These are phyloP conservation scores for Dasyornis broadbenti DNA, from an alignment of 2,113 vertebrate genomes.

Conservation along the genomic window DNA sequence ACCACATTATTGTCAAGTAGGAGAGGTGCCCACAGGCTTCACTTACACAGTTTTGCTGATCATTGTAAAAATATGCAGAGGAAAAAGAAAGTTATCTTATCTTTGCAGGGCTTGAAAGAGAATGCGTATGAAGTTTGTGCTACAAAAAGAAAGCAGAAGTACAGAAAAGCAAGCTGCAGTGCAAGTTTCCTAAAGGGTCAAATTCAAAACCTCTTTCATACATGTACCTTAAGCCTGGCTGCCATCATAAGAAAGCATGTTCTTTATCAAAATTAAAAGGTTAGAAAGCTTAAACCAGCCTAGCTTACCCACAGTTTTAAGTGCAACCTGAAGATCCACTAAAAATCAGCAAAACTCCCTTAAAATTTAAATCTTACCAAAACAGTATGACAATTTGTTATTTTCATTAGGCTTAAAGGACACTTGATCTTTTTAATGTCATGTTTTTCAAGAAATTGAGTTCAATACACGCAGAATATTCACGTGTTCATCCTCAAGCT, in stretches of 20 bases:
- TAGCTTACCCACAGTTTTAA: not conserved
- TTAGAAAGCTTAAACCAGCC: not conserved
- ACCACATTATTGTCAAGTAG: not conserved
- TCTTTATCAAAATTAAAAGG: not conserved
- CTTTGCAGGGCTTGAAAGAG: not conserved
- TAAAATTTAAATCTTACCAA: not conserved
- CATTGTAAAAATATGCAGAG: not conserved
- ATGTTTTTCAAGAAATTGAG: not conserved
- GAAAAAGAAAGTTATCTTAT: not conserved
- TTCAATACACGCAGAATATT: not conserved
- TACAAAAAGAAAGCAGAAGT: not conserved
- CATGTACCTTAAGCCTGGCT: not conserved
- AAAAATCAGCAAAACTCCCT: not conserved
- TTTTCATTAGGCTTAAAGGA: not conserved
- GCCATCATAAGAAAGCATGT: not conserved
- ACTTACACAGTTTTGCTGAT: not conserved
- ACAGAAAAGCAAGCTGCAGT: not conserved
- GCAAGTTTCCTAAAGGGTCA: not conserved
- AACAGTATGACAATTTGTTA: not conserved
- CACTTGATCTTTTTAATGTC: not conserved
- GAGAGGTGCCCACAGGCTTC: not conserved
- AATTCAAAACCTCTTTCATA: not conserved
- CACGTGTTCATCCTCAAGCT: not conserved
- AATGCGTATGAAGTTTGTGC: not conserved
- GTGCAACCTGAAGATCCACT: not conserved